Evolutionary conservation across 2,113 vertebrate species (phyloP).

Genomic region (Osmerus mordax): DNA sequence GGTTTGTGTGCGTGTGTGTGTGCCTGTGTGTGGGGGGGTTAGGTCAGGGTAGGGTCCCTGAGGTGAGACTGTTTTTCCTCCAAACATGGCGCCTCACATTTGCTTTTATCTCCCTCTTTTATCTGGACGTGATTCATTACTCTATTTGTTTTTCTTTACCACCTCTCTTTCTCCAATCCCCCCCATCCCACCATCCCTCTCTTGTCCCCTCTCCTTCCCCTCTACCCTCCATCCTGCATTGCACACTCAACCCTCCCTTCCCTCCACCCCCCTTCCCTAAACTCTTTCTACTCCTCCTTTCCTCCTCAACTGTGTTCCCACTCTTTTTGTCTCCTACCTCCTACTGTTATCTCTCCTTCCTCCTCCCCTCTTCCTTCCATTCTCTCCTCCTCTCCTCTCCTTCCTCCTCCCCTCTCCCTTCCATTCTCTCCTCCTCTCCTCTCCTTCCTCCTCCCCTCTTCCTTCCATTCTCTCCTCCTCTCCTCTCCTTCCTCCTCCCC

Average conservation of each 20-base stretch:
- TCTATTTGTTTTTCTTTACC: constrained; percentile 36
- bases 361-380: neutral
- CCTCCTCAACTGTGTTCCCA: neutral
- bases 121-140: constrained; percentile 48
- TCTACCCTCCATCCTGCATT: neutral
- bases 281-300: neutral
- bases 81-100: constrained; percentile 40
- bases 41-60: constrained; percentile 41
- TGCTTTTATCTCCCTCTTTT: constrained; percentile 48
- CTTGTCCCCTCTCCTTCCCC: neutral
- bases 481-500: neutral
- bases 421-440: neutral
- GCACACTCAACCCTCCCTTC: neutral
- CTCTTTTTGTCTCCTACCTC: neutral
- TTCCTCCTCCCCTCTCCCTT: neutral
- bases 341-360: neutral
- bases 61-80: constrained; percentile 53
- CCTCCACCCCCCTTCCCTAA: neutral
- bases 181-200: neutral
- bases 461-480: neutral
- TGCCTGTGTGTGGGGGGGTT: neutral
- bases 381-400: neutral
- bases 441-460: neutral
- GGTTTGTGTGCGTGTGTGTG: neutral
- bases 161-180: neutral